Base-by-base conservation (phyloP, 2,797 vertebrate species). In the Chaunax sp. region DNA sequence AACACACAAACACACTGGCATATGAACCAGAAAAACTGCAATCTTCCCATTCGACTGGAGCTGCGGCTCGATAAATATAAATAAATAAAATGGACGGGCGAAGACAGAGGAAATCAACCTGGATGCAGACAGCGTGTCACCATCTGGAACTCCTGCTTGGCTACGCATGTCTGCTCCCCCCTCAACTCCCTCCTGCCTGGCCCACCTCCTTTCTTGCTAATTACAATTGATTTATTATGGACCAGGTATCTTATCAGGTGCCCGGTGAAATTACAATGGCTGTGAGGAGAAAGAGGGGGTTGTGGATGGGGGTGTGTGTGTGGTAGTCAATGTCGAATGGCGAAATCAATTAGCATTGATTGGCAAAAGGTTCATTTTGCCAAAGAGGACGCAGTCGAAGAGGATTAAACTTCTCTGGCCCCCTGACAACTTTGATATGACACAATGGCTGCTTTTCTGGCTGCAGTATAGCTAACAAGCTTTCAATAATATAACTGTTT, bases 281-380 rank as follows among this genome's bases (percentile, higher is more conserved):
- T 69, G 80, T 30, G 68, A 60, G 82, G 70, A 70, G 75, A 57
- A 57, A 49, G 53, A 28, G 51, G 45, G 10, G 38, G 19, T 19
- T 19, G 68, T 41, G 30, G 44, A 26, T 63, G 55, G 61, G 92
- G 15, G 58, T 64, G 67, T 54, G 67, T 54, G 3, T 64, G 45
- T 1, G 76, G 56, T 80, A 95, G 95, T 98, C 96, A 97, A 95
- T 96, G 96, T 87, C 92, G 94, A 96, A 97, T 94, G 93, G 94
- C 92, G 96, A 98, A 98, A 98, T 98, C 96, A 97, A 98, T 98
- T 97, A 96, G 95, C 96, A 98, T 98, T 96, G 97, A 98, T 96
- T 97, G 95, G 81, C 88, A 94, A 96, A 96, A 97, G 96, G 95
- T 97, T 96, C 95, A 97, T 96, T 98, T 98, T 96, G 95, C 91